Evolutionary conservation across 2,888 invertebrate genomes (phyloP).

Genomic region (Loripinus fragilis): DNA sequence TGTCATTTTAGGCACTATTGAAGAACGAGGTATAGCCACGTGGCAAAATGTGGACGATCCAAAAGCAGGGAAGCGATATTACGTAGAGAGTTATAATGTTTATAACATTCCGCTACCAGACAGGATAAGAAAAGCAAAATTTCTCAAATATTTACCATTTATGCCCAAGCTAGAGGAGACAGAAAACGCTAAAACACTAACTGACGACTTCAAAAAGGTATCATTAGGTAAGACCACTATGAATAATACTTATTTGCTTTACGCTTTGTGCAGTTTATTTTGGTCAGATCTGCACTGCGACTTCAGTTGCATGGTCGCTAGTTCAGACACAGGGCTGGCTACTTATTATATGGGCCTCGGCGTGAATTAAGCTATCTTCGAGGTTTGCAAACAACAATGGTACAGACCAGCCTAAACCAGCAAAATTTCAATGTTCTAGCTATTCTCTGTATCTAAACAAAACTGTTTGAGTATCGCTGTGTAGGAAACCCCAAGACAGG

Average conservation of each 20-base stretch:
- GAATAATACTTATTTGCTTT: neutral
- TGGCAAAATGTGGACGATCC: slow-evolving; percentile 55
- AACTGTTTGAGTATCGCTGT: too few species aligned
- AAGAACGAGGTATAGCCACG: slow-evolving; percentile 51
- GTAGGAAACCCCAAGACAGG: too few species aligned
- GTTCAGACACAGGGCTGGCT: too few species aligned
- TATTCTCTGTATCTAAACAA: too few species aligned
- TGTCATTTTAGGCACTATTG: slow-evolving; percentile 45
- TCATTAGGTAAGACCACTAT: neutral
- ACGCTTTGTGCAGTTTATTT: neutral
- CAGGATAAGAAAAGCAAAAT: slow-evolving; percentile 14
- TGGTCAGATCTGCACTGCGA: neutral
- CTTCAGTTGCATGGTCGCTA: neutral
- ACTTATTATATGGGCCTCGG: too few species aligned
- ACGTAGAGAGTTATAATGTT: slow-evolving; percentile 42
- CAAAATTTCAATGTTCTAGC: too few species aligned
- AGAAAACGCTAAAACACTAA: neutral
- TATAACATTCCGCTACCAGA: slow-evolving; percentile 39
- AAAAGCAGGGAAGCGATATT: slow-evolving; percentile 13
- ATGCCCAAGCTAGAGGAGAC: slow-evolving; percentile 38
- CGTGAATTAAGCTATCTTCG: too few species aligned
- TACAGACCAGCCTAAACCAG: too few species aligned
- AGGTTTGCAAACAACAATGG: too few species aligned
- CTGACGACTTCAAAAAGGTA: neutral
- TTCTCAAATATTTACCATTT: slow-evolving; percentile 50